Evolutionary conservation across 2,888 invertebrate species (phyloP).

Genomic region (Pristionchus fissidentatus): DNA sequence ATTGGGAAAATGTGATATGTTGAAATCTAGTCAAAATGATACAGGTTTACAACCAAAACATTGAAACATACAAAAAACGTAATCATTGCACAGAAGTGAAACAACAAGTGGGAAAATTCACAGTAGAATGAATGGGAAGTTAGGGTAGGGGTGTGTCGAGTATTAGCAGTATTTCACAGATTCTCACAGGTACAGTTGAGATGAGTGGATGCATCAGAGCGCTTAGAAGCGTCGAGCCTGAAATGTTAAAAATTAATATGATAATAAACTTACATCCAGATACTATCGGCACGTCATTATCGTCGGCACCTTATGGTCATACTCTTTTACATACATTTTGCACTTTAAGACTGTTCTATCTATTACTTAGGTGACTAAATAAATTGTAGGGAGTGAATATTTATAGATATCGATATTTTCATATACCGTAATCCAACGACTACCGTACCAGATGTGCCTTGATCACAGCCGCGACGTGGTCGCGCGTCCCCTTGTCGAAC

Average conservation of each 20-base stretch:
- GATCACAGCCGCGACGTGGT: conserved; percentile 9
- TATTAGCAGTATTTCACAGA: neutral
- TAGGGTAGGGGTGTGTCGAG: too few relatives aligned
- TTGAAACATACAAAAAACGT: too few relatives aligned
- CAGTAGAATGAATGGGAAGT: neutral
- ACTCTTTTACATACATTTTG: too few relatives aligned
- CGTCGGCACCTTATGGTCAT: too few relatives aligned
- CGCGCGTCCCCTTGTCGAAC: conserved; percentile 41
- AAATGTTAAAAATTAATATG: too few relatives aligned
- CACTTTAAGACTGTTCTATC: too few relatives aligned
- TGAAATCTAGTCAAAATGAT: neutral
- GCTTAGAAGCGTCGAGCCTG: conserved; percentile 17
- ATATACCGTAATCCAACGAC: neutral
- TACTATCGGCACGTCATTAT: too few relatives aligned
- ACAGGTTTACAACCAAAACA: conserved; percentile 10
- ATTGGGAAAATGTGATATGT: neutral
- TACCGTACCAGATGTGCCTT: conserved; percentile 20
- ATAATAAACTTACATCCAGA: too few relatives aligned
- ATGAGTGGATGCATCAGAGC: neutral
- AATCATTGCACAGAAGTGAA: conserved; percentile 10
- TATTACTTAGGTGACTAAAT: too few relatives aligned
- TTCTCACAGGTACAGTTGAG: neutral
- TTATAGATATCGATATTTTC: neutral
- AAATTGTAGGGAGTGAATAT: too few relatives aligned
- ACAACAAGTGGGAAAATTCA: neutral